phyloP scores from a whole-genome alignment of 2,113 vertebrate species.

The Lagenorhynchus albirostris region DNA sequence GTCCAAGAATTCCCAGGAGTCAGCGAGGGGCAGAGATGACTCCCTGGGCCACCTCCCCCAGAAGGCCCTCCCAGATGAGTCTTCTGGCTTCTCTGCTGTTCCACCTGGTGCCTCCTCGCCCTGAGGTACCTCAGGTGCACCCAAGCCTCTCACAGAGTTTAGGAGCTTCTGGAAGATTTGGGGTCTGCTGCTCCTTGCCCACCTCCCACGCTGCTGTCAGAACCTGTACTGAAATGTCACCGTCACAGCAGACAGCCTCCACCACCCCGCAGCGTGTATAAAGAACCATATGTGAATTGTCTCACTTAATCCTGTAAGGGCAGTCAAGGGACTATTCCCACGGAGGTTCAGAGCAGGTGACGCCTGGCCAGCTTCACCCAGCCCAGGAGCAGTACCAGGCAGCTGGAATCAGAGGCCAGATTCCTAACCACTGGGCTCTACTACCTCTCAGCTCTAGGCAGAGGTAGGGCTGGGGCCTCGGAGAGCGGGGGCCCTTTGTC shows the following conservation, averaged over 20 bases:
- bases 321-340: neutral
- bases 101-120: neutral
- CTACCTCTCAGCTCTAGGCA: neutral
- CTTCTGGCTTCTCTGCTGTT: neutral
- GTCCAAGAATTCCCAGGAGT: neutral
- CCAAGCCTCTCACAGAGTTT: neutral
- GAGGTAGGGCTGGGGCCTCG: neutral
- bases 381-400: rapidly evolving
- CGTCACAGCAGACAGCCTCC: neutral
- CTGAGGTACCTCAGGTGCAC: neutral
- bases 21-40: neutral
- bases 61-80: neutral
- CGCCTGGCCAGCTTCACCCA: no score
- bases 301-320: neutral
- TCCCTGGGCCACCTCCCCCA: neutral
- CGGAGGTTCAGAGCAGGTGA: neutral
- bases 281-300: rapidly evolving
- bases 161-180: neutral
- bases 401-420: neutral
- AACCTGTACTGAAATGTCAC: rapidly evolving
- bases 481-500: neutral
- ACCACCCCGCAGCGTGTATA: neutral
- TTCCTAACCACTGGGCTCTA: neutral
- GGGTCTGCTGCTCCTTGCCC: neutral
- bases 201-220: rapidly evolving